Conservation (phyloP, 2,797 vertebrate genomes). For the Clarias laeviceps region DNA sequence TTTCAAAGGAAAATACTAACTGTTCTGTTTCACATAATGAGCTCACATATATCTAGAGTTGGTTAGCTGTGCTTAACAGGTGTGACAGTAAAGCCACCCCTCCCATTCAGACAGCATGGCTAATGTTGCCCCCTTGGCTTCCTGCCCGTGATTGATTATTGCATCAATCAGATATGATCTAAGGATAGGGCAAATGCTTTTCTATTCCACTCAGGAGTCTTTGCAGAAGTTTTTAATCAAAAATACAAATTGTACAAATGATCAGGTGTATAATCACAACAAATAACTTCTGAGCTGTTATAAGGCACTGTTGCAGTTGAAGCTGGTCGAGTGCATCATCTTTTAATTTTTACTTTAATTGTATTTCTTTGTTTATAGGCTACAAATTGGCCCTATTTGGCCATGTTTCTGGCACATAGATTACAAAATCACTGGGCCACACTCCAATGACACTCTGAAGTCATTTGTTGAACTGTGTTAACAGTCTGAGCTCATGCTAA, state of each 20-base stretch:
- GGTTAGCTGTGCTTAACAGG: background rate
- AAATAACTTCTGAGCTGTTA: background rate
- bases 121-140: background rate
- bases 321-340: background rate
- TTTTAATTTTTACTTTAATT: background rate
- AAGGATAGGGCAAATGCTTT: background rate
- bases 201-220: background rate
- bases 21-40: background rate
- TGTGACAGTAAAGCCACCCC: background rate
- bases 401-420: background rate
- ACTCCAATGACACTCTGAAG: background rate
- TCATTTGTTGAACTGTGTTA: constrained; percentile 12
- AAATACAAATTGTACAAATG: background rate
- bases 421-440: background rate
- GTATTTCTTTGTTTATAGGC: background rate
- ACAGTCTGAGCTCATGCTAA: background rate
- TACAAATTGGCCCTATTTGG: background rate
- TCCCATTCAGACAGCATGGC: background rate
- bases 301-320: too few species aligned
- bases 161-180: background rate
- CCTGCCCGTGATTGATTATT: too few species aligned
- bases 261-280: background rate
- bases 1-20: background rate
- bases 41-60: background rate
- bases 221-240: background rate